These are phyloP conservation scores for Macrobrachium nipponense DNA, from an alignment of 1,140 invertebrate genomes.

Conservation along the genomic window DNA sequence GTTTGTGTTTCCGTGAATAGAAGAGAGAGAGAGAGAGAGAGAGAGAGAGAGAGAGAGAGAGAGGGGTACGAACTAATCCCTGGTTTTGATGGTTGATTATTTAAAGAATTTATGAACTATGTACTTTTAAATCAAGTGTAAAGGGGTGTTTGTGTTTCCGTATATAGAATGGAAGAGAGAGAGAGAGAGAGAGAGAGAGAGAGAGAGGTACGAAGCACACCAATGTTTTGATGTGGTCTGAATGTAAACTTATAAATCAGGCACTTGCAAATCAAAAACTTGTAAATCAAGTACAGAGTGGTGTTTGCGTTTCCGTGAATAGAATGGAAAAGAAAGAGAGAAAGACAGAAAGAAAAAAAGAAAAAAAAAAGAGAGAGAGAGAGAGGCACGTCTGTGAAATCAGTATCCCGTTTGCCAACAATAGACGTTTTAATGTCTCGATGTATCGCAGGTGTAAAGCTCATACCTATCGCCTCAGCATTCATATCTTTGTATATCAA, in stretches of 20 bases:
- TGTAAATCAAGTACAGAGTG: not conserved
- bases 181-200: conserved; percentile 35
- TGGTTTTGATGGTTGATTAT: too few relatives aligned
- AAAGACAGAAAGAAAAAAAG: not conserved
- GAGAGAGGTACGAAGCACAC: not conserved
- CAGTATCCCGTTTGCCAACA: not conserved
- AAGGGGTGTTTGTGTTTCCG: too few relatives aligned
- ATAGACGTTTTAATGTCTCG: not conserved
- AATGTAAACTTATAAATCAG: not conserved
- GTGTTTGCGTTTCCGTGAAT: not conserved
- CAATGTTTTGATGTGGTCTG: too few relatives aligned
- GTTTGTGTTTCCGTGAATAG: not conserved
- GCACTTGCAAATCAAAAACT: too few relatives aligned
- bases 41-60: conserved; percentile 14
- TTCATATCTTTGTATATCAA: not conserved
- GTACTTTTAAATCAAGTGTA: not conserved
- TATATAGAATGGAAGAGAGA: conserved; percentile 2
- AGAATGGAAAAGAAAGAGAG: not conserved
- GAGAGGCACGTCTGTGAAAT: not conserved
- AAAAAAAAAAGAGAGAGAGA: not conserved
- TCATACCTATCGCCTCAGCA: not conserved
- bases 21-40: too few relatives aligned
- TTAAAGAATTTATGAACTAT: not conserved
- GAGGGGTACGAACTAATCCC: too few relatives aligned
- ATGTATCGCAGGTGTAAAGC: not conserved